These are phyloP conservation scores for Epinephelus malabaricus DNA, from an alignment of 2,797 vertebrate species.

Conservation along the genomic window DNA sequence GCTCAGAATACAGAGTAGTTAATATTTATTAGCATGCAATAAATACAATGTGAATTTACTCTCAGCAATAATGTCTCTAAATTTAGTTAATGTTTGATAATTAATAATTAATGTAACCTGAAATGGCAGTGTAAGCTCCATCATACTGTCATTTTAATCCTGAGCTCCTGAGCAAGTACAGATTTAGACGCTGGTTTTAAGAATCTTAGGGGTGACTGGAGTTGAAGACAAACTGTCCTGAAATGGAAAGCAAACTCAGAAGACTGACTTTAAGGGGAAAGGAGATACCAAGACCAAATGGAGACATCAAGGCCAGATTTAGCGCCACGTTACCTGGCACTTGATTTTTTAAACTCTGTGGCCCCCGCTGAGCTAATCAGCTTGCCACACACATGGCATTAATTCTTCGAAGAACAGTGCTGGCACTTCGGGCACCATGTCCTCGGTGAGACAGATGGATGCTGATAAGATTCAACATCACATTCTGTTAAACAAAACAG, in stretches of 20 bases:
- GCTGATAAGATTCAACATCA: constrained; percentile 58
- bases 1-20: not conserved
- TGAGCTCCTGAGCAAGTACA: not conserved
- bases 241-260: constrained; percentile 21
- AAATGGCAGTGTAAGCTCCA: not conserved
- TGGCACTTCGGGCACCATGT: constrained; percentile 29
- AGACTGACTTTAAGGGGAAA: constrained; percentile 41
- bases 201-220: constrained; percentile 6
- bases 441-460: constrained; percentile 53
- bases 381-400: constrained; percentile 71
- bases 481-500: constrained; percentile 36
- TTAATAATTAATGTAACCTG: not conserved
- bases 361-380: constrained; percentile 73
- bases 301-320: constrained; percentile 67
- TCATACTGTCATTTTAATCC: not conserved
- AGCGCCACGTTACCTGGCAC: constrained; percentile 63
- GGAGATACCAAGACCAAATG: constrained; percentile 32
- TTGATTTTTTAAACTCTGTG: constrained; percentile 66
- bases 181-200: constrained; percentile 39
- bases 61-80: not conserved
- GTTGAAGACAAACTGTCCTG: constrained; percentile 14
- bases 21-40: not conserved
- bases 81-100: not conserved
- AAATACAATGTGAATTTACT: not conserved
- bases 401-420: constrained; percentile 53